Base-by-base conservation (phyloP, 2,113 vertebrate genomes). In the Epinephelus cyanopodus region DNA sequence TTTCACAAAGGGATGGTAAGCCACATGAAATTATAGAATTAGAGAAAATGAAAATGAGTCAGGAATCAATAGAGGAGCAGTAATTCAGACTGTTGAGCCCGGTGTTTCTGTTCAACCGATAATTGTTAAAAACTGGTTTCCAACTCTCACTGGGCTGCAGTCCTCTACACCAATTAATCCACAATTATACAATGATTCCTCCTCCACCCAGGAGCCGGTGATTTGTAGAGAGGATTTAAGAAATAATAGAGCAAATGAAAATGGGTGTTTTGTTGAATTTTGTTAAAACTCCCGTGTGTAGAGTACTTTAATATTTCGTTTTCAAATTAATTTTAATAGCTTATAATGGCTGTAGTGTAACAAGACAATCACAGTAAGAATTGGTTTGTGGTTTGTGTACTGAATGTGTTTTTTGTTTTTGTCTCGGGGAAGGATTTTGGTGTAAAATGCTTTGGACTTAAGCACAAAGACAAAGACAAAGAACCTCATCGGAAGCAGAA, bases 61-160 rank as follows among this genome's bases (percentile, higher is more conserved):
- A 60, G 19, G 58, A 67, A 83, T 77, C 37, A 78, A 68, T 37
- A 23, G 33, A 57, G 74, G 60, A 64, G 18, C 48, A 39, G 54
- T 39, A 42, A 74, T 61, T 68, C 60, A 76, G 42, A 60, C 27
- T 6, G 33, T 45, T 63, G 57, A 72, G 66, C 23, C 13, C n/a
- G n/a, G 50, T 79, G 82, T 70, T 54, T 74, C 74, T 45, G 48
- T 56, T 89, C 18, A 77, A 77, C 68, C 33, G 60, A 57, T 84
- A 76, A 76, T 54, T 81, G 56, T 62, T 54, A 27, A 65, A 60
- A 83, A 48, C 42, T 47, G 42, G 42, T 66, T 78, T 58, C 56
- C 27, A 74, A 10, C 56, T 63, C 67, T 42, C 79, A 68, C 21
- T 12, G 42, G 53, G 56, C 27, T 8, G 42, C 60, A 54, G 58